Evolutionary conservation across 1,140 invertebrate species (phyloP).

Genomic region (Papilio dardanus): DNA sequence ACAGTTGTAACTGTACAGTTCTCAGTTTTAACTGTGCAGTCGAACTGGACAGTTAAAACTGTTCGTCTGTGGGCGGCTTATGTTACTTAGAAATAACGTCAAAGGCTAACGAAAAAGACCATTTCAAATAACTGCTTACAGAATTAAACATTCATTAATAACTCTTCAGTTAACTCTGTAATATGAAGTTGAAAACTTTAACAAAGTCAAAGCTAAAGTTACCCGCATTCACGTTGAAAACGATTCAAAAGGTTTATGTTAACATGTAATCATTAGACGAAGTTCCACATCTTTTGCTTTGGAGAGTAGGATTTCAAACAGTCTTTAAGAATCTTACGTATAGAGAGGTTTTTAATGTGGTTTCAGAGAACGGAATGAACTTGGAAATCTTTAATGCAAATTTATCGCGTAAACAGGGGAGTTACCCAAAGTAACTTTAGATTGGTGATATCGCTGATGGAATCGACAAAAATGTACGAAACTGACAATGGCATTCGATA

Average conservation of each 20-base stretch:
- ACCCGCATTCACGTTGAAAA: not conserved
- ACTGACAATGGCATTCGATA: no score
- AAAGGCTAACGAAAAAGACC: not conserved
- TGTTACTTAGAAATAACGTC: not conserved
- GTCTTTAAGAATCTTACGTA: not conserved
- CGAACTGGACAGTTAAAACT: no score
- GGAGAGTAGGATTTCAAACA: not conserved
- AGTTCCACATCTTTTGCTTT: not conserved
- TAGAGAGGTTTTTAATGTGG: not conserved
- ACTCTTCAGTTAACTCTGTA: not conserved
- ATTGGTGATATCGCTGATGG: no score
- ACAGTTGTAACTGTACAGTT: no score
- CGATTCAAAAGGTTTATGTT: conserved; percentile 8
- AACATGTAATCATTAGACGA: conserved; percentile 7
- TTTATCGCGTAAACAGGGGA: no score
- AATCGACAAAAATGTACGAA: no score
- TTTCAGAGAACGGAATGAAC: not conserved
- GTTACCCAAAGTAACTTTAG: no score
- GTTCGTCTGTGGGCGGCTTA: no score
- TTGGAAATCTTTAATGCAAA: no score
- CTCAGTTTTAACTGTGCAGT: no score
- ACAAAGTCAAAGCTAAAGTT: conserved; percentile 11
- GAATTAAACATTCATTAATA: not conserved
- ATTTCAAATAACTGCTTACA: not conserved
- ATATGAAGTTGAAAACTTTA: not conserved